phyloP scores from a whole-genome alignment of 2,797 vertebrate species.

The Microctenopoma stevenorrisi region DNA sequence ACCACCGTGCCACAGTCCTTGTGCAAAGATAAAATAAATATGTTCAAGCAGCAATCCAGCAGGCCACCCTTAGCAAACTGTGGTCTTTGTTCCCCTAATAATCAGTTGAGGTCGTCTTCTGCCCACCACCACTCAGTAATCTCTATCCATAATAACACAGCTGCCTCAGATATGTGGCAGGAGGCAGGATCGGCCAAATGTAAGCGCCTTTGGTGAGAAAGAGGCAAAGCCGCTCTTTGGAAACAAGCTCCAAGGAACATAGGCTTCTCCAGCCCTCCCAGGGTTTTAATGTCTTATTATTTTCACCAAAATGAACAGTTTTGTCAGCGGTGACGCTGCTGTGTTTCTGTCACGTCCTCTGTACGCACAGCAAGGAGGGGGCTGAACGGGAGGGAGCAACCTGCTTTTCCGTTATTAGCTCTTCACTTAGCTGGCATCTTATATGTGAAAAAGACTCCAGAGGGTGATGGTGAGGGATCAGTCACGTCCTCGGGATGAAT shows the following conservation, averaged over 20 bases:
- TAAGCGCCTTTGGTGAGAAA: slow-evolving; percentile 68
- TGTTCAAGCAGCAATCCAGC: slow-evolving; percentile 37
- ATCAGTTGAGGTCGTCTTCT: slow-evolving; percentile 74
- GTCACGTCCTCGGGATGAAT: slow-evolving; percentile 32
- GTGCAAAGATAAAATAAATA: slow-evolving; percentile 28
- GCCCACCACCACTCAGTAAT: slow-evolving; percentile 70
- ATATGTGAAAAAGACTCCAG: slow-evolving; percentile 34
- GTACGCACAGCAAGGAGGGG: slow-evolving; percentile 13
- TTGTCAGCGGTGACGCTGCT: slow-evolving; percentile 64
- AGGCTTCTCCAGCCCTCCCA: slow-evolving; percentile 68
- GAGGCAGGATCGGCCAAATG: slow-evolving; percentile 57
- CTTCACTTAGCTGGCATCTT: slow-evolving; percentile 38
- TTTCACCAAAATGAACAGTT: slow-evolving; percentile 73
- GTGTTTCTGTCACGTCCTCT: slow-evolving; percentile 66
- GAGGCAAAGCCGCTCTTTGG: slow-evolving; percentile 68
- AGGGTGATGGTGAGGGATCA: slow-evolving; percentile 29
- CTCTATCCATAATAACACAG: slow-evolving; percentile 77
- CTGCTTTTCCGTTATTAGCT: slow-evolving; percentile 22
- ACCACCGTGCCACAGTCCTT: neutral
- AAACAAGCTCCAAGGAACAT: slow-evolving; percentile 68
- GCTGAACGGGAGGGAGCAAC: slow-evolving; percentile 7
- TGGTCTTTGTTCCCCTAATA: slow-evolving; percentile 75
- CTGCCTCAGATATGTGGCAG: slow-evolving; percentile 69
- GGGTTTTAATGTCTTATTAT: slow-evolving; percentile 81
- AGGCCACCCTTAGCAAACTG: slow-evolving; percentile 31